Evolutionary conservation across 2,113 vertebrate species (phyloP), one percentile per base, ranked within the genome.

Genomic region (Oreochromis spilurus): DNA sequence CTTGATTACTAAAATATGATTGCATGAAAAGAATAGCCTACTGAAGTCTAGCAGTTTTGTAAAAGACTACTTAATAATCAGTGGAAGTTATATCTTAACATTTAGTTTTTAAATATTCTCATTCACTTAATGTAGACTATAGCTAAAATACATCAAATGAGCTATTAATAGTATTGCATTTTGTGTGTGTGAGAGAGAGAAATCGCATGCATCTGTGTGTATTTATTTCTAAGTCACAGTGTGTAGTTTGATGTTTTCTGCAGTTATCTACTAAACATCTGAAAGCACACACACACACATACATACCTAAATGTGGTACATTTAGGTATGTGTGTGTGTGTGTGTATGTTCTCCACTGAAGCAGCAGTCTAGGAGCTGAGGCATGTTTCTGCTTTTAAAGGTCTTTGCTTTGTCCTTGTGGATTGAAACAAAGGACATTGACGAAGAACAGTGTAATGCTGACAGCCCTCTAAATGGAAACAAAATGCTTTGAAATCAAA

Each of bases 331-430:
- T 57, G 54, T 83, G 82, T 62, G 60, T 40, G 54, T 57, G 70
- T 82, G 86, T 79, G 81, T 58, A 14, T 40, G 38, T 26, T 43
- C 55, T 48, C 38, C 77, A 52, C 54, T 67, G 34, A 79, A 82
- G 67, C 12, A 86, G 45, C 57, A 70, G 17, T 78, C 45, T 48
- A 83, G n/a, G n/a, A 65, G 62, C 55, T 67, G 40, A 87, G 75
- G 80, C 65, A 70, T 72, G 34, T 58, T 54, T 82, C 81, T 83
- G 9, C 62, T 80, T 34, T 72, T 40, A 60, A 45, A 85, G 52
- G 81, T 84, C 86, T 79, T 84, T 36, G 75, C 52, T 86, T 86
- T 90, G 89, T 91, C 90, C 85, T 88, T 88, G 84, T 83, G 75
- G 36, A 82, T 16, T 38, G 75, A 90, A 78, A 89, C 85, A 90